Evolutionary conservation across 2,888 invertebrate species (phyloP).

Genomic region (Lepidocyrtoides sp.): DNA sequence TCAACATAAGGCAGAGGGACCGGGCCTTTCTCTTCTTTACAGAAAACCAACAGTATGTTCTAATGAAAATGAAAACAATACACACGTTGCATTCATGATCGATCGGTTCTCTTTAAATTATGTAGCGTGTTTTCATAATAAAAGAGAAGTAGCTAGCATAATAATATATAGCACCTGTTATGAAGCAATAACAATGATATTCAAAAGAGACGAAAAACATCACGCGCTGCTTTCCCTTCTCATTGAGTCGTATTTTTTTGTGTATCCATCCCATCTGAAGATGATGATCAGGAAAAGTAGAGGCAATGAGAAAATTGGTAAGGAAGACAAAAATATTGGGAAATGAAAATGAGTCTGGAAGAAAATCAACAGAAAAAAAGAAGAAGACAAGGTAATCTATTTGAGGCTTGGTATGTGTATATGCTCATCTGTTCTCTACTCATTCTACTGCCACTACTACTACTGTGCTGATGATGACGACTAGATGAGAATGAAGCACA

Average conservation of each 20-base stretch:
- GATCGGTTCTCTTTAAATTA: too few relatives aligned
- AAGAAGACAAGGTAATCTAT: conserved; percentile 22
- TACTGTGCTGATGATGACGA: not conserved
- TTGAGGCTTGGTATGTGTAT: not conserved
- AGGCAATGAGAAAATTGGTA: not conserved
- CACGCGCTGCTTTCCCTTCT: too few relatives aligned
- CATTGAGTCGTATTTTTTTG: too few relatives aligned
- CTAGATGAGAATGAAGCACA: conserved; percentile 8
- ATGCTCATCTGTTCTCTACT: not conserved
- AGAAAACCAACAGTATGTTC: not conserved
- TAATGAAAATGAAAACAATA: conserved; percentile 57
- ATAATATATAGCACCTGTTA: not conserved
- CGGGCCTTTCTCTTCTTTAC: not conserved
- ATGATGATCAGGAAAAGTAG: not conserved
- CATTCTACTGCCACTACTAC: not conserved
- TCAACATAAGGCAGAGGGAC: not conserved
- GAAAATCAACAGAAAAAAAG: not conserved
- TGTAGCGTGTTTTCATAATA: too few relatives aligned
- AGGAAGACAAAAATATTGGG: conserved; percentile 18
- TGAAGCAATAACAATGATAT: not conserved
- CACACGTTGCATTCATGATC: too few relatives aligned
- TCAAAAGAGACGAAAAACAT: not conserved
- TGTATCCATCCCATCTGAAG: not conserved
- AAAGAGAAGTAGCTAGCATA: not conserved
- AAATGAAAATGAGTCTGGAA: conserved; percentile 38